A percentile compares a stretch with the other conserved stretches of the same genome.
These are phyloP conservation scores for Eupsilia transversa DNA, from an alignment of 2,888 invertebrate species.

Conservation along the genomic window DNA sequence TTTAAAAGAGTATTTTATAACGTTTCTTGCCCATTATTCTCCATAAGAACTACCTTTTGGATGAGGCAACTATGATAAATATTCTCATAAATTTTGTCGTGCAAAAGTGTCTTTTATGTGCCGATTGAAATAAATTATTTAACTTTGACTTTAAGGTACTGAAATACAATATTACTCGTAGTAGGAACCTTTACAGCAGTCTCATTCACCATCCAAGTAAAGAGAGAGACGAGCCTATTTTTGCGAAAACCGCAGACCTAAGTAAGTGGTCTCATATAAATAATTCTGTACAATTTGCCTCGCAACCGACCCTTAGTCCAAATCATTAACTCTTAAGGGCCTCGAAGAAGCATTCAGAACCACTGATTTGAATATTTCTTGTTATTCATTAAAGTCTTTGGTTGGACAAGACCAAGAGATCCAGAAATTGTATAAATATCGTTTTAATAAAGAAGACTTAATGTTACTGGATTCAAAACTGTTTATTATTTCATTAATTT, in stretches of 20 bases:
- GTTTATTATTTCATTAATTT: neutral
- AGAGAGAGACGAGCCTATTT: slow-evolving; percentile 6
- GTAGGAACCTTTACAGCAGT: neutral
- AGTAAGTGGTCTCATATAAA: slow-evolving; percentile 45
- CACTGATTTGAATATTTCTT: slow-evolving; percentile 62
- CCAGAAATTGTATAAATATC: slow-evolving; percentile 29
- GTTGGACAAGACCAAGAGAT: slow-evolving; percentile 35
- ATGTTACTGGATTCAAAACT: slow-evolving; percentile 9
- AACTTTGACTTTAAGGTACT: neutral
- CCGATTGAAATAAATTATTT: neutral
- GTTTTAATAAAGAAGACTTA: slow-evolving; percentile 21
- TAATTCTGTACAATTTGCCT: slow-evolving; percentile 52
- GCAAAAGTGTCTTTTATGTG: neutral
- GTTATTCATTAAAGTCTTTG: slow-evolving; percentile 62
- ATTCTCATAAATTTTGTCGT: neutral
- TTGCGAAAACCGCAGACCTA: slow-evolving; percentile 14
- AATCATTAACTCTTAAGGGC: slow-evolving; percentile 59
- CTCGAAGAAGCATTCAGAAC: slow-evolving; percentile 43
- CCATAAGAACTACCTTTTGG: neutral
- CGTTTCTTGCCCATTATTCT: neutral
- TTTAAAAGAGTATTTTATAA: neutral
- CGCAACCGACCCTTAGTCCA: slow-evolving; percentile 42
- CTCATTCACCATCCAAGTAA: neutral
- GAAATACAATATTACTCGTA: neutral
- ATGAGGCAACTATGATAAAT: neutral